Evolutionary conservation across 2,113 vertebrate species (phyloP), one percentile per base, ranked within the genome.

Genomic region (Marmota flaviventris): DNA sequence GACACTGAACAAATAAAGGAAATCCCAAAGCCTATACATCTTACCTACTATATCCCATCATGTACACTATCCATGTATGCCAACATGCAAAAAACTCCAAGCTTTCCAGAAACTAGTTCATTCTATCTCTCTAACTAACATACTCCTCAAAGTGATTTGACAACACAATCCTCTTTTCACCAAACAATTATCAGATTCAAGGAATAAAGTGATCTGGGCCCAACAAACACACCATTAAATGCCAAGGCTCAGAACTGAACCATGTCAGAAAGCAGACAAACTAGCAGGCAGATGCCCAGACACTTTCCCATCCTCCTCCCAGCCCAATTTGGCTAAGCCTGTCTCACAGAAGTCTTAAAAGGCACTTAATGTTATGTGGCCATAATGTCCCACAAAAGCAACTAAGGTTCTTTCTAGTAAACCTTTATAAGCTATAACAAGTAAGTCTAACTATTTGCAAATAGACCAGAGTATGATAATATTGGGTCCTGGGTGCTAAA

Each of bases 91-190:
- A 94, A 56, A 53, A 12, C 25, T 65, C 63, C 27, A 7, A n/a
- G 16, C 27, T 86, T 73, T 56, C 96, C 7, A 87, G 81, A 93
- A 86, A 89, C 22, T 13, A 48, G 10, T 85, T 81, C 17, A 29
- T 10, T 63, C 91, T 85, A 79, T 79, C 65, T 90, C 84, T 88
- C 63, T 70, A 79, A 96, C 87, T 83, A 42, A 85, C 94, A 48
- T 73, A 95, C 48, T 63, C 34, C 53, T 42, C 65, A 89, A 94
- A 94, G 51, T 81, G 58, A 94, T 58, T 65, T 81, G 39, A 92
- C 20, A 91, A 89, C 37, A 92, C 51, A 87, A 61, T 70, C 45
- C 17, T 82, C 70, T 90, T 89, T 65, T 95, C 85, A 88, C 51
- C 73, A 42, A 92, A 85, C 14, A 48, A 70, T 24, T 93, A 25